Percentiles rank a stretch among this genome's conserved stretches.
These are phyloP conservation scores for Pseudomugil tenellus DNA, from an alignment of 2,797 vertebrate genomes.

Conservation along the genomic window DNA sequence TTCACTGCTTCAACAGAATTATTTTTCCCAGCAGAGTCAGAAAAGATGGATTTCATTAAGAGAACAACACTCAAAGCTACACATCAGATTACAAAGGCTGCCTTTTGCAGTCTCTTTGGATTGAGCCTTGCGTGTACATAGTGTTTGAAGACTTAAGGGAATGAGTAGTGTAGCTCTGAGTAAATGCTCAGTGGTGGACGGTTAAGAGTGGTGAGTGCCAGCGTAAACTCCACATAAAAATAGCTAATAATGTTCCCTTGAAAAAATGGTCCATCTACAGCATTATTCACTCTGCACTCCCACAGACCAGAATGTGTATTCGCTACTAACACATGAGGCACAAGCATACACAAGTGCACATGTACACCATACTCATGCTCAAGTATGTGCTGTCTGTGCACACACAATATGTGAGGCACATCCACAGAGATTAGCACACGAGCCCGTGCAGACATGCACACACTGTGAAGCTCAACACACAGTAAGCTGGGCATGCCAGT, in stretches of 20 bases:
- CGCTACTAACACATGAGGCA: conserved; percentile 35
- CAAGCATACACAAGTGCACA: not conserved
- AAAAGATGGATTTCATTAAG: conserved; percentile 53
- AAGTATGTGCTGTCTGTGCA: conserved; percentile 1
- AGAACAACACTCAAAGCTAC: conserved; percentile 49
- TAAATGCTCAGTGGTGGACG: conserved; percentile 38
- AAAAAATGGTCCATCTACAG: conserved; percentile 64
- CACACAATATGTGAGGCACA: conserved; percentile 6
- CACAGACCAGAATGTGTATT: conserved; percentile 65
- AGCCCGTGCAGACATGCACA: conserved; percentile 44
- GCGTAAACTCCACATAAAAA: conserved; percentile 71
- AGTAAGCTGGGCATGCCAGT: conserved; percentile 25
- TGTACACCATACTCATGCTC: not conserved
- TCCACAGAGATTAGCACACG: conserved; percentile 39
- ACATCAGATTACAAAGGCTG: conserved; percentile 46
- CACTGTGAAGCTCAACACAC: conserved; percentile 30
- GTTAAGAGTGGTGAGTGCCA: conserved; percentile 46
- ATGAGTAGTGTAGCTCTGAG: conserved; percentile 29
- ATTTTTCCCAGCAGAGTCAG: conserved; percentile 33
- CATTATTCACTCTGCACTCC: conserved; percentile 72
- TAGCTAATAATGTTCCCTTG: conserved; percentile 70
- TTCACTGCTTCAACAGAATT: conserved; percentile 15
- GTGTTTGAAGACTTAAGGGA: conserved; percentile 39
- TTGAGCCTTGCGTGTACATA: conserved; percentile 22
- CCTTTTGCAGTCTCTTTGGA: conserved; percentile 52